Percentiles rank a stretch among this genome's conserved stretches.
Evolutionary conservation across 2,888 invertebrate species (phyloP).

Genomic region (Drosophila meridiana): DNA sequence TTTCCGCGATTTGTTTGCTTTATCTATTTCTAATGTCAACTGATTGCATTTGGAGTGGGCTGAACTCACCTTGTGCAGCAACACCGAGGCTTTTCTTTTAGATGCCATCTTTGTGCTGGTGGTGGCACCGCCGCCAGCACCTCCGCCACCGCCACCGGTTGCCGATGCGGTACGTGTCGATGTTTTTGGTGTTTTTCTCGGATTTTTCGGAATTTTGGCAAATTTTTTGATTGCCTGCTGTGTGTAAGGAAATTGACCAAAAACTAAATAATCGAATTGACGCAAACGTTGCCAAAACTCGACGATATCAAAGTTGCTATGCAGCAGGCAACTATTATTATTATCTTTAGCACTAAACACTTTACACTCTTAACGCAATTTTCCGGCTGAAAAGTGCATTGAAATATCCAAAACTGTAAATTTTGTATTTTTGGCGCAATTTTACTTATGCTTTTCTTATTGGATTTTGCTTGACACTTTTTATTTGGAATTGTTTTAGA

Average conservation of each 20-base stretch:
- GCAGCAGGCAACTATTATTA: constrained; percentile 56
- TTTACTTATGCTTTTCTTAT: background rate
- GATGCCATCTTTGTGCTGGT: constrained; percentile 85
- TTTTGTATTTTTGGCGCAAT: constrained; percentile 40
- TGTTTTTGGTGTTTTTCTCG: constrained; percentile 84
- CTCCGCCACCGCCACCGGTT: constrained; percentile 83
- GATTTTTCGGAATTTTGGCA: constrained; percentile 84
- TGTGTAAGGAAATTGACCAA: constrained; percentile 64
- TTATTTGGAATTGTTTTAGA: background rate
- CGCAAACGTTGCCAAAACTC: constrained; percentile 73
- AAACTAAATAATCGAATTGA: constrained; percentile 65
- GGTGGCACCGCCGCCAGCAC: constrained; percentile 83
- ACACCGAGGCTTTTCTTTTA: constrained; percentile 85
- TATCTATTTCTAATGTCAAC: background rate
- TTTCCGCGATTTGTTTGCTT: background rate
- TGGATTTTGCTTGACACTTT: background rate
- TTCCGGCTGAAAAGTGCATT: background rate
- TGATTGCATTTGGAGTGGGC: background rate
- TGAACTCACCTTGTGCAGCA: constrained; percentile 85
- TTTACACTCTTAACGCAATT: constrained; percentile 49
- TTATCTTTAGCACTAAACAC: constrained; percentile 62
- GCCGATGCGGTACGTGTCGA: constrained; percentile 84
- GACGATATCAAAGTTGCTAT: constrained; percentile 65
- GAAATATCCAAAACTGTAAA: constrained; percentile 20
- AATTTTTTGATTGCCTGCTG: constrained; percentile 74